These are phyloP conservation scores for Pseudonaja textilis DNA, from an alignment of 2,113 vertebrate genomes.

Conservation along the genomic window DNA sequence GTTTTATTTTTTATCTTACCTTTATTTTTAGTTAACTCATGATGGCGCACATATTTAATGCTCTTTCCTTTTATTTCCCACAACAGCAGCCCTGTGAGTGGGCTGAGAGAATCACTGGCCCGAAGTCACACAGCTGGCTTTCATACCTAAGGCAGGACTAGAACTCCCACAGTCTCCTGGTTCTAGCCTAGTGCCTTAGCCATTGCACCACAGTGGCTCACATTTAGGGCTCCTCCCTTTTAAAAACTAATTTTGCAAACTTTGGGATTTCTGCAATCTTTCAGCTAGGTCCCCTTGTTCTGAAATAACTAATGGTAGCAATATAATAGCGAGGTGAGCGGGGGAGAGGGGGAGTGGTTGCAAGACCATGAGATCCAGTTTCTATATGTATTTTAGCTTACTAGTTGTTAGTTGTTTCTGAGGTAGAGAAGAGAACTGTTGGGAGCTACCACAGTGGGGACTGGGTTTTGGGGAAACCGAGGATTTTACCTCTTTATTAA, in stretches of 20 bases:
- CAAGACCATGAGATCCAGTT: background rate
- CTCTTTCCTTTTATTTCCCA: background rate
- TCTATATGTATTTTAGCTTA: background rate
- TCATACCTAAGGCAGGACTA: background rate
- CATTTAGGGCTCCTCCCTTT: background rate
- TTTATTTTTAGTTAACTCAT: background rate
- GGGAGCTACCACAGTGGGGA: background rate
- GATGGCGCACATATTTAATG: background rate
- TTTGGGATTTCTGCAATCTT: background rate
- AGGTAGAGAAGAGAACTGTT: background rate
- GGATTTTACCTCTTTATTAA: background rate
- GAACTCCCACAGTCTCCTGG: background rate
- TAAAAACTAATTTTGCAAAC: background rate
- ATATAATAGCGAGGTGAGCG: background rate
- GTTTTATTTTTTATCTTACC: background rate
- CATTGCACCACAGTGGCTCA: background rate
- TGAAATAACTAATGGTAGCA: background rate
- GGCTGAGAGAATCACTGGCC: background rate
- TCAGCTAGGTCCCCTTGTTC: background rate
- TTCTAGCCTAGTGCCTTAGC: background rate
- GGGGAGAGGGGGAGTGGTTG: background rate
- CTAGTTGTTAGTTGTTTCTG: background rate
- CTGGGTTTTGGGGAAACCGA: background rate
- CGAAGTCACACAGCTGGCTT: background rate
- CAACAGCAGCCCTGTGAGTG: background rate